phyloP scores from a whole-genome alignment of 2,888 invertebrate species.

The Cephus spinipes region DNA sequence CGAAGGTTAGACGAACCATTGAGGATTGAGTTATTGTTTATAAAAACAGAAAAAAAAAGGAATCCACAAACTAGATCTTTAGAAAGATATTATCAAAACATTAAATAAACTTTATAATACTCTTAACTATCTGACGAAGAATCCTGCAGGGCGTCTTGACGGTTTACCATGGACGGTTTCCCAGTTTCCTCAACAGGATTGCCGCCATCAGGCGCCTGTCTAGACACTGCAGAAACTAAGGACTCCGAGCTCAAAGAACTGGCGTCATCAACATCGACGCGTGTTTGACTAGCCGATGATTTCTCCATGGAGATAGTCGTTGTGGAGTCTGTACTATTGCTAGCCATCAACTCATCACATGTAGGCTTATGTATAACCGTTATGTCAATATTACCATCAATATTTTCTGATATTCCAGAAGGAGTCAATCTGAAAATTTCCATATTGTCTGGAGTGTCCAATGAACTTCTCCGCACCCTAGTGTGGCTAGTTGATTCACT shows the following conservation, averaged over 20 bases:
- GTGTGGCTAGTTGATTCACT: slow-evolving; percentile 16
- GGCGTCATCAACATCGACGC: slow-evolving; percentile 35
- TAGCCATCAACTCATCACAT: slow-evolving; percentile 45
- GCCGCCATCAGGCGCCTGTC: slow-evolving; percentile 63
- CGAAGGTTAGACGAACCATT: not conserved
- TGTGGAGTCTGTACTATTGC: slow-evolving; percentile 39
- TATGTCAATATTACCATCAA: slow-evolving; percentile 49
- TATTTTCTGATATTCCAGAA: slow-evolving; percentile 47
- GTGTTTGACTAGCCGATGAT: slow-evolving; percentile 30
- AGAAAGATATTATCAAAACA: not conserved
- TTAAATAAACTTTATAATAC: not conserved
- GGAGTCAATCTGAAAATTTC: slow-evolving; percentile 43
- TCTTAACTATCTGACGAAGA: slow-evolving; percentile 31
- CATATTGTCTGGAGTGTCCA: slow-evolving; percentile 23
- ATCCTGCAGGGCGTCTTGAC: slow-evolving; percentile 29
- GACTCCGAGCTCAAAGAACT: slow-evolving; percentile 43
- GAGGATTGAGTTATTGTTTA: not conserved
- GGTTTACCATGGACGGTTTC: slow-evolving; percentile 28
- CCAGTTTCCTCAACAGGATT: slow-evolving; percentile 57
- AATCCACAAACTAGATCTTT: not conserved
- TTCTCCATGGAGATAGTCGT: slow-evolving; percentile 38
- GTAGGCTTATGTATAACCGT: slow-evolving; percentile 46
- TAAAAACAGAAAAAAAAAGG: not conserved
- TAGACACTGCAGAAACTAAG: slow-evolving; percentile 49
- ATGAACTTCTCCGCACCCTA: slow-evolving; percentile 11